Conservation (phyloP, 2,888 invertebrate genomes). For the Hypomecis atomaria region DNA sequence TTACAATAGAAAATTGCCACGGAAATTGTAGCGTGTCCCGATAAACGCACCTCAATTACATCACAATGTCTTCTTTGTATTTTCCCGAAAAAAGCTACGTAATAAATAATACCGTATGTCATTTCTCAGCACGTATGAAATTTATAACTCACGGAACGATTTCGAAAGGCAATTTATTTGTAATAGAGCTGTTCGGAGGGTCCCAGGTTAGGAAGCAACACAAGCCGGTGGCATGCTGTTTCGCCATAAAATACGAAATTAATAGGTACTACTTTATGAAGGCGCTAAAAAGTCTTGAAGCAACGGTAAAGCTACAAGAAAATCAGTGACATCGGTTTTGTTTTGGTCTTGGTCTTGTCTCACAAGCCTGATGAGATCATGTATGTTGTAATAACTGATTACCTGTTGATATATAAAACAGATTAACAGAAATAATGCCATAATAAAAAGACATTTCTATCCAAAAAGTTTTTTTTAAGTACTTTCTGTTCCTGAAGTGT, state of each 20-base stretch:
- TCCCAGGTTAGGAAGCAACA: conserved; percentile 49
- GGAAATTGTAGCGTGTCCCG: conserved; percentile 67
- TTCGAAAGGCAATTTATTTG: conserved; percentile 83
- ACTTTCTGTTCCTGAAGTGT: too few relatives aligned
- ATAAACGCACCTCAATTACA: conserved; percentile 79
- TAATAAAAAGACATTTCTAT: too few relatives aligned
- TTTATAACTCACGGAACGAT: conserved; percentile 80
- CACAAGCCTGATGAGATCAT: too few relatives aligned
- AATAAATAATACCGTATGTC: conserved; percentile 85
- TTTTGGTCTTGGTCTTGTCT: too few relatives aligned
- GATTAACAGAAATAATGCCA: too few relatives aligned
- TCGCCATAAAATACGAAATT: conserved; percentile 25
- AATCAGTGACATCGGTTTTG: too few relatives aligned
- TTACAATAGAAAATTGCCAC: conserved; percentile 55
- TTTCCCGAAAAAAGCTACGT: conserved; percentile 72
- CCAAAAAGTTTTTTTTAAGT: too few relatives aligned
- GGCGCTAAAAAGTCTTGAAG: conserved; percentile 26
- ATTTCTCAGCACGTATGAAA: conserved; percentile 85
- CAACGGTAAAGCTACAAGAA: too few relatives aligned
- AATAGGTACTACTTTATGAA: conserved; percentile 32
- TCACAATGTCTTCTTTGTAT: conserved; percentile 81
- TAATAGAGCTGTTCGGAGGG: conserved; percentile 75
- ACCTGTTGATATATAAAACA: too few relatives aligned
- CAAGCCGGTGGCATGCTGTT: conserved; percentile 30
- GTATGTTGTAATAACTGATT: too few relatives aligned